Evolutionary conservation across 1,140 invertebrate genomes (phyloP).

Genomic region (Triops longicaudatus): DNA sequence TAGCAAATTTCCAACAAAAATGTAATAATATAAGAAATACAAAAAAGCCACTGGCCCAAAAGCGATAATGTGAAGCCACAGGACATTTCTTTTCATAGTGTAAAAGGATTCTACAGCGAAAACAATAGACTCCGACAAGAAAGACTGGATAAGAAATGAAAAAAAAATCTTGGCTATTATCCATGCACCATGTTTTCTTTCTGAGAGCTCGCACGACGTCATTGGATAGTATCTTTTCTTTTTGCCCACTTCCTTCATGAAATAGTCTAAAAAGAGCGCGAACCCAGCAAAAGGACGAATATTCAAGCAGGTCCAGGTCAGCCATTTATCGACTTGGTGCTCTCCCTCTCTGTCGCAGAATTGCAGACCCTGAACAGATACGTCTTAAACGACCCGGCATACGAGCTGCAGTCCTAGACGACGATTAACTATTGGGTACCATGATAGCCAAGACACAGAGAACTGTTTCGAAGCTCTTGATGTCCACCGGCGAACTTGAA

Average conservation of each 20-base stretch:
- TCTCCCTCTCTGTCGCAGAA: too few species aligned
- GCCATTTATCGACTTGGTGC: too few species aligned
- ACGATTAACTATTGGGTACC: background rate
- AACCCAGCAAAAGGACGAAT: background rate
- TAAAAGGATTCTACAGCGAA: background rate
- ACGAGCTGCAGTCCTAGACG: background rate
- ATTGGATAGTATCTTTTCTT: background rate
- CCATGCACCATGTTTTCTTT: background rate
- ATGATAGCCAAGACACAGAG: background rate
- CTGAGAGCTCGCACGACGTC: background rate
- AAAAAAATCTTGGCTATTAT: background rate
- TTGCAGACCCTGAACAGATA: too few species aligned
- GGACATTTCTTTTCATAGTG: too few species aligned
- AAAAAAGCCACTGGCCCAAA: too few species aligned
- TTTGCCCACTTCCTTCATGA: background rate
- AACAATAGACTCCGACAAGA: background rate
- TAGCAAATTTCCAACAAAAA: too few species aligned
- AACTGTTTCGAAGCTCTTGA: background rate
- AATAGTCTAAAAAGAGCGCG: background rate
- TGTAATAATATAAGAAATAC: too few species aligned
- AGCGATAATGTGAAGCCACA: too few species aligned
- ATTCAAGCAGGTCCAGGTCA: too few species aligned
- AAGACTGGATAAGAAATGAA: background rate
- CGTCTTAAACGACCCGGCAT: too few species aligned
- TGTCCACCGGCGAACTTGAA: background rate